A percentile compares a stretch with the other conserved stretches of the same genome.
Conservation (phyloP, 2,797 vertebrate species). For the Glossophaga mutica region DNA sequence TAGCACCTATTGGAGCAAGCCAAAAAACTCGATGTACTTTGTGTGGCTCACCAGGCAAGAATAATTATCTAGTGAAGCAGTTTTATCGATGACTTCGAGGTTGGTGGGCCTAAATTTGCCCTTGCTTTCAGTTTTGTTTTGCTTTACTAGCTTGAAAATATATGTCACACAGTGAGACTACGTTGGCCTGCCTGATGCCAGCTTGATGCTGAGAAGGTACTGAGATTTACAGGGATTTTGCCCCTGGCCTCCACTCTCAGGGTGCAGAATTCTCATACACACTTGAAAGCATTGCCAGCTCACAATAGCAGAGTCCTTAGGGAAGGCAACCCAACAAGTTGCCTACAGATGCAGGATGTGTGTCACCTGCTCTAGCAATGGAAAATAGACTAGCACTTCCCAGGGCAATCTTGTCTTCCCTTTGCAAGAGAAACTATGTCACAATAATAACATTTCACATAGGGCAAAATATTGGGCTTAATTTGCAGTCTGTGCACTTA, state of each 20-base stretch:
- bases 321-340: not conserved
- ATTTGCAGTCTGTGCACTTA: not conserved
- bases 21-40: not conserved
- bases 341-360: not conserved
- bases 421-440: not conserved
- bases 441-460: not conserved
- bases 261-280: not conserved
- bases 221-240: slow-evolving; percentile 60
- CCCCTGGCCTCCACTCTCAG: slow-evolving; percentile 24
- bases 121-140: slow-evolving; percentile 47
- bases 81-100: slow-evolving; percentile 19
- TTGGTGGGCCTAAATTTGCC: slow-evolving; percentile 36
- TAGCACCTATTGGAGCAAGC: not conserved
- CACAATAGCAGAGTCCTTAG: slow-evolving; percentile 11
- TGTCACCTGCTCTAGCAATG: slow-evolving; percentile 47
- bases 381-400: not conserved
- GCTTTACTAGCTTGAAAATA: slow-evolving; percentile 34
- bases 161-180: slow-evolving; percentile 14
- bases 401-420: not conserved
- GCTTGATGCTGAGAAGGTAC: slow-evolving; percentile 31
- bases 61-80: not conserved
- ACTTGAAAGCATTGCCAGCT: slow-evolving; percentile 6
- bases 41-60: not conserved
- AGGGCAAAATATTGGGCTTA: not conserved
- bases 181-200: slow-evolving; percentile 9